These are phyloP conservation scores for Erythrocercus mccallii DNA, from an alignment of 2,113 vertebrate species.

Conservation along the genomic window DNA sequence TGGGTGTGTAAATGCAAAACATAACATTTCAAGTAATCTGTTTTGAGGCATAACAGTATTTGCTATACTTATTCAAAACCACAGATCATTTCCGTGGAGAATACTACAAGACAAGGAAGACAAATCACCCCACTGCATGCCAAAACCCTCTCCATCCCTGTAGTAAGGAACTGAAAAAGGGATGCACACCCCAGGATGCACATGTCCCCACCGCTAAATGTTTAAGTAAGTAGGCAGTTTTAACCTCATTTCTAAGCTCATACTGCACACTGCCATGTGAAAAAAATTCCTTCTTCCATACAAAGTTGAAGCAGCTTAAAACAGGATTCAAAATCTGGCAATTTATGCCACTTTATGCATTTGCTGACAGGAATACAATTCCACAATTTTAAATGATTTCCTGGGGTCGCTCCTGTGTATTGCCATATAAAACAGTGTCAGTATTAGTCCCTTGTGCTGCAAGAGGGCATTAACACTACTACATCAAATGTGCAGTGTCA, in stretches of 20 bases:
- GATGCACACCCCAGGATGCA: not conserved
- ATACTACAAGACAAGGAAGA: conserved; percentile 5
- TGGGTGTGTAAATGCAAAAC: not conserved
- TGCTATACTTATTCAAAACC: not conserved
- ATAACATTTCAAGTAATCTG: not conserved
- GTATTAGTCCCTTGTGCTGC: conserved; percentile 66
- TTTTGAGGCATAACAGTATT: not conserved
- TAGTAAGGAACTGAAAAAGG: not conserved
- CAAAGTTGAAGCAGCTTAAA: not conserved
- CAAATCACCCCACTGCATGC: not conserved
- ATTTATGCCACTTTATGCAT: conserved; percentile 4
- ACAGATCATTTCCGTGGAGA: not conserved
- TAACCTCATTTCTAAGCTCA: not conserved
- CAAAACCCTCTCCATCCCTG: not conserved
- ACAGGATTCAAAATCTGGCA: not conserved
- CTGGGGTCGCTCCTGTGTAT: not conserved
- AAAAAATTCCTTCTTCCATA: not conserved
- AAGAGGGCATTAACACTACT: conserved; percentile 75
- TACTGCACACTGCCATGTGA: not conserved
- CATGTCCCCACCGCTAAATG: not conserved
- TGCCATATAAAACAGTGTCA: not conserved
- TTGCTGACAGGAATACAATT: conserved; percentile 47
- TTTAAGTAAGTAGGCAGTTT: not conserved
- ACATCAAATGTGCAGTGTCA: conserved; percentile 70
- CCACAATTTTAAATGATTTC: conserved; percentile 22